Base-by-base conservation (phyloP, 2,797 vertebrate genomes). In the Falco columbarius region DNA sequence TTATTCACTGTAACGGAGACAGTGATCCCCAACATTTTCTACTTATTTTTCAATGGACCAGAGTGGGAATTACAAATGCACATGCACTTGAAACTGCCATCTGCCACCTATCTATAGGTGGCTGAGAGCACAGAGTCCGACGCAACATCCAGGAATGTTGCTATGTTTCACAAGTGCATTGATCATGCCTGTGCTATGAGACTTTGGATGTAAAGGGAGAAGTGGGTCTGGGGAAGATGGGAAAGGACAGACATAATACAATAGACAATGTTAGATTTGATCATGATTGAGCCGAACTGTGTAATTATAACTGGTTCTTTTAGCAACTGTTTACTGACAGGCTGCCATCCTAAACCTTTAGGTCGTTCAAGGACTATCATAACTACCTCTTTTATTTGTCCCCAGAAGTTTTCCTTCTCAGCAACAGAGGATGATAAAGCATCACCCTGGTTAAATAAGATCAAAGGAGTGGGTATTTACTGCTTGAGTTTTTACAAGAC, bases 381-480 rank as follows among this genome's bases (percentile, higher is more conserved):
- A 89, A 89, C 68, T 82, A 89, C 40, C 44, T 67, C 56, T 90
- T 92, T 75, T 73, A 88, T 79, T 76, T 83, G 73, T 81, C 42
- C 49, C 38, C 62, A 92, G 72, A 95, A 95, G 27, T 91, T 59
- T 52, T 92, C 32, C 51, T 87, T 68, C 81, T 88, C 61, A 79
- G 79, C 27, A 92, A 68, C 30, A 80, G 36, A 93, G 62, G 47
- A 97, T 83, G 86, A 93, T 84, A 95, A 81, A 93, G 85, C 38
- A 93, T 51, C 52, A 66, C 82, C 62, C 55, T 10, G 54, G 87
- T 86, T 89, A 96, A 96, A 86, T 71, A 89, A 86, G 86, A 95
- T 97, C 93, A 95, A 94, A 97, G 77, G 61, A 97, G 55, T 77
- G 71, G 46, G 72, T 81, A 92, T 93, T 95, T 95, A 94, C 82